A percentile compares a stretch with the other conserved stretches of the same genome.
Evolutionary conservation across 2,113 vertebrate species (phyloP).

Genomic region (Sorex araneus): DNA sequence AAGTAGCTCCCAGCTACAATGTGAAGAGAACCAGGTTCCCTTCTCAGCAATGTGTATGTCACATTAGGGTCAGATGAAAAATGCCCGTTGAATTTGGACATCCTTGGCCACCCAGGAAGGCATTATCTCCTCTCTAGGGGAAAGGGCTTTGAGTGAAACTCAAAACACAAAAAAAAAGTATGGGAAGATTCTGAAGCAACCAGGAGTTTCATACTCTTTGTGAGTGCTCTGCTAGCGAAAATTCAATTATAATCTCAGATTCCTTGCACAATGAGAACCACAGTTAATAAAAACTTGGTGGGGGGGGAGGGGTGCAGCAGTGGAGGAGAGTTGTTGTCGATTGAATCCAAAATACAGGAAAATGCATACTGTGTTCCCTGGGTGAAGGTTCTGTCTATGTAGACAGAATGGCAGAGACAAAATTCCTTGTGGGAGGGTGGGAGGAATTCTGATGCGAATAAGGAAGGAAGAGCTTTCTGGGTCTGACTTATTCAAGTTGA

Average conservation of each 20-base stretch:
- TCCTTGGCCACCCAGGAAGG: neutral
- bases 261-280: conserved; percentile 79
- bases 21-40: neutral
- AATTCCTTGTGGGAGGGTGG: too few species aligned
- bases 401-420: neutral
- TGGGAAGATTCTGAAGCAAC: conserved; percentile 68
- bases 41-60: neutral
- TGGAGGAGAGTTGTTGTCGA: neutral
- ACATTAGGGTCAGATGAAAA: neutral
- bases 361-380: neutral
- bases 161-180: conserved; percentile 29
- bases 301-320: too few species aligned
- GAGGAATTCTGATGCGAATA: neutral
- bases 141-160: neutral
- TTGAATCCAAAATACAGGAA: conserved; percentile 66
- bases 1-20: neutral
- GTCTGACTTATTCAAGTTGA: neutral
- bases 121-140: neutral
- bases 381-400: neutral
- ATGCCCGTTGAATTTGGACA: conserved; percentile 10
- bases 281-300: conserved; percentile 74
- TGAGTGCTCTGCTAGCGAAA: neutral
- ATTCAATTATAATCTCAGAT: conserved; percentile 71
- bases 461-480: neutral
- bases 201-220: conserved; percentile 20